Base-by-base conservation (phyloP, 2,888 invertebrate species). In the Pachymerium ferrugineum region DNA sequence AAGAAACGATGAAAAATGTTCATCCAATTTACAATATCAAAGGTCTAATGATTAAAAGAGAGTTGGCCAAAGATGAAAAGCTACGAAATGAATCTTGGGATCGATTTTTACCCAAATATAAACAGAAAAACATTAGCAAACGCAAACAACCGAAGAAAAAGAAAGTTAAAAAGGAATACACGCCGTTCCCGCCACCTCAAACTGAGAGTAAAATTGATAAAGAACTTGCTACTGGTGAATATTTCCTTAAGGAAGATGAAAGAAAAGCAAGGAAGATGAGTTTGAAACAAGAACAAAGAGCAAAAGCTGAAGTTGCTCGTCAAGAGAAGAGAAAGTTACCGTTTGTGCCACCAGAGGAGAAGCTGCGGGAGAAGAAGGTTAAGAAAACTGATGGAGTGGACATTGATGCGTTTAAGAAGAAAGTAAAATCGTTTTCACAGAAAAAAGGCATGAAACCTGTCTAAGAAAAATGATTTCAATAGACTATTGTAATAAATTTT, bases 1-100 rank as follows among this genome's bases (percentile, higher is more conserved):
- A 92, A 80, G 98, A 99, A 79, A 97, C 97, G 0, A 97, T 99
- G 97, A 94, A 93, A 81, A 99, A 99, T 83, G 88, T 99, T 74
- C 99, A 99, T 85, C 99, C 99, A 0, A 94, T 99, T 82, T 98
- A 97, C 81, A 97, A 97, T 80, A 96, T 99, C 38, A 85, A 86
- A 81, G 91, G 94, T 1, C 83, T 99, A 72, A 98, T 99, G 97
- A 97, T 99, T 72, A 98, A 98, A 82, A 87, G 90, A 78, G 97
- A 99, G 83, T 83, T 99, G 74, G 90, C 92, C 79, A 97, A 96
- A 84, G 94, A 99, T 85, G 92, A 96, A 0, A 90, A 89, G 80
- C 82, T 99, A 73, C 91, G 90, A 81, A 89, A 93, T 82, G 96
- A 97, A 83, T 94, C 92, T 81, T 99, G 99, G 99, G 94, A 95